These are phyloP conservation scores for Campylorhamphus procurvoides DNA, from an alignment of 2,113 vertebrate species.

Conservation along the genomic window DNA sequence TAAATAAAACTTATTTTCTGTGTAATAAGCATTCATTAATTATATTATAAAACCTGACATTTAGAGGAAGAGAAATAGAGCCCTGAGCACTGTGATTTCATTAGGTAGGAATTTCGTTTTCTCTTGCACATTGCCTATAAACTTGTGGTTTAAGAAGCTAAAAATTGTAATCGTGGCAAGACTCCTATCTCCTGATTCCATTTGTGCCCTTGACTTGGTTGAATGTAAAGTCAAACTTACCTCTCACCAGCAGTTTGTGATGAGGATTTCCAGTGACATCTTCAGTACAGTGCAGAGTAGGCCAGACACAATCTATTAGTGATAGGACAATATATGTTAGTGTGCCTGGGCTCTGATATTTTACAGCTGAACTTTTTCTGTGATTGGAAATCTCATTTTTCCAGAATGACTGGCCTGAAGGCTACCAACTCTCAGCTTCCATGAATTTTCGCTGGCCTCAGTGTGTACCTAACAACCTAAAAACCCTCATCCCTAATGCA, in stretches of 20 bases:
- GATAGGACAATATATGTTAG: neutral
- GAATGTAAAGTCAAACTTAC: neutral
- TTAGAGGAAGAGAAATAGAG: neutral
- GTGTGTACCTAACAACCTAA: conserved; percentile 81
- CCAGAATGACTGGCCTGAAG: conserved; percentile 85
- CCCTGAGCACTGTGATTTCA: neutral
- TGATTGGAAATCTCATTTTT: conserved; percentile 34
- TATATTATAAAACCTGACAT: neutral
- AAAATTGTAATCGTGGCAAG: neutral
- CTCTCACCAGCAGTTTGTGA: neutral
- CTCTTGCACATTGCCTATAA: neutral
- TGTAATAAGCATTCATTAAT: neutral
- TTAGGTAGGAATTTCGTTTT: neutral
- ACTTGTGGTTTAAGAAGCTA: neutral
- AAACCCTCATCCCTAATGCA: conserved; percentile 82
- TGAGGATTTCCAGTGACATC: neutral
- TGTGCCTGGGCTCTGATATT: neutral
- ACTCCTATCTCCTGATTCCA: neutral
- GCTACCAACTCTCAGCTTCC: conserved; percentile 79
- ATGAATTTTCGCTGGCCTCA: conserved; percentile 86
- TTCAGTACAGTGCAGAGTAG: neutral
- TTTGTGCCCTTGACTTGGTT: neutral
- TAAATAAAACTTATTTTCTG: neutral
- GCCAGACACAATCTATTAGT: neutral
- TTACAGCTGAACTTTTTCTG: neutral